Evolutionary conservation across 2,797 vertebrate species (phyloP), one percentile per base, ranked within the genome.

Genomic region (Ctenosaura bakeri): DNA sequence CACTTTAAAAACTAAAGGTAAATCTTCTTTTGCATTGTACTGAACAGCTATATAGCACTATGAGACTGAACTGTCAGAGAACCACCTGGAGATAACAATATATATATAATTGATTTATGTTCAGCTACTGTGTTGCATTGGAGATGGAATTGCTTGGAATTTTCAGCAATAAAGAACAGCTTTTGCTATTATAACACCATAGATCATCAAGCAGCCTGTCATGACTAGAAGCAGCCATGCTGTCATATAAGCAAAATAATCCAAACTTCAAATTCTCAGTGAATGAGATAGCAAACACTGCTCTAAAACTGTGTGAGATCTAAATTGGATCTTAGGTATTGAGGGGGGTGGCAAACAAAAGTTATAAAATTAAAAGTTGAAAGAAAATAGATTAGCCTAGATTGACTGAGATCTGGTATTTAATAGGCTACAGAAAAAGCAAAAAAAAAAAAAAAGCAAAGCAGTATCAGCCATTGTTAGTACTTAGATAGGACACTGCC

Each of bases 71-170:
- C 71, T 77, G 80, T 10, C 74, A 89, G 89, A 71, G 86, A 91
- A 90, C 38, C n/a, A 24, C 32, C 73, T 76, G 59, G 62, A 78
- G 26, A 89, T 80, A 89, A 88, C 85, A 86, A 87, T 32, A 88
- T 66, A 89, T 89, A 93, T 90, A 74, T 73, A 84, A 83, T 62
- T 91, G 76, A 91, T 78, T 91, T 85, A 74, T 85, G 86, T 89
- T 79, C 88, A 79, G 71, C 77, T 77, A 62, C 64, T 62, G 76
- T 74, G 64, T 73, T 85, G 83, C 76, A 85, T 85, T 88, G 77
- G 64, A 85, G 77, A 88, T 88, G 18, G 54, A 81, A 85, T 88
- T 85, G 84, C 86, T 83, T 38, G 85, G 83, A 81, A 90, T 74
- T 83, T 66, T 79, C 66, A 66, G 74, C 88, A 89, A 85, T 86